Conservation (phyloP, 2,888 invertebrate species). For the Acheta domesticus region DNA sequence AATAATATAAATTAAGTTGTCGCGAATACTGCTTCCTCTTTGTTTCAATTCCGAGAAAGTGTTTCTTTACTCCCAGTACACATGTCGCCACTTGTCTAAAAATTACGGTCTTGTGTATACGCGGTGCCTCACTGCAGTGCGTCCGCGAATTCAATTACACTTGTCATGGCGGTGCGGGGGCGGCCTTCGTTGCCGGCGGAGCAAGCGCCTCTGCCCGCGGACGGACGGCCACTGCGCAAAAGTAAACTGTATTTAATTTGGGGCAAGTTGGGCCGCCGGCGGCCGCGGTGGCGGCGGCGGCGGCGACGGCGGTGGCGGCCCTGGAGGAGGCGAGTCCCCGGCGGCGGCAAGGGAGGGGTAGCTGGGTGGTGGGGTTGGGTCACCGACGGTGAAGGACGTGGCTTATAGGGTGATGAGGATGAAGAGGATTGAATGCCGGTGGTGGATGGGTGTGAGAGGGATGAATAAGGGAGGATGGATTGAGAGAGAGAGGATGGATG, state of each 20-base stretch:
- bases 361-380: neutral
- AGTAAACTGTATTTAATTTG: neutral
- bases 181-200: neutral
- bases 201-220: neutral
- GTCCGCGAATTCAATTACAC: neutral
- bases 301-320: no score
- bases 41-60: no score
- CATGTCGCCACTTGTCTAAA: no score
- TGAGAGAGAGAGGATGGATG: neutral
- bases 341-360: neutral
- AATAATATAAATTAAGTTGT: no score
- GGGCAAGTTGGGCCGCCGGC: no score
- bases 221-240: neutral
- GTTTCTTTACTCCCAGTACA: no score
- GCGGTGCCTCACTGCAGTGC: neutral
- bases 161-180: neutral
- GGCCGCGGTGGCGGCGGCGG: no score
- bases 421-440: conserved; percentile 18
- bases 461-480: neutral
- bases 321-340: no score
- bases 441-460: conserved; percentile 18
- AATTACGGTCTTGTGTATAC: neutral
- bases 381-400: neutral
- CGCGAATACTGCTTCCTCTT: no score
- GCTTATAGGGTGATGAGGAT: neutral